Evolutionary conservation across 2,888 invertebrate species (phyloP).

Genomic region (Synanthedon tipuliformis): DNA sequence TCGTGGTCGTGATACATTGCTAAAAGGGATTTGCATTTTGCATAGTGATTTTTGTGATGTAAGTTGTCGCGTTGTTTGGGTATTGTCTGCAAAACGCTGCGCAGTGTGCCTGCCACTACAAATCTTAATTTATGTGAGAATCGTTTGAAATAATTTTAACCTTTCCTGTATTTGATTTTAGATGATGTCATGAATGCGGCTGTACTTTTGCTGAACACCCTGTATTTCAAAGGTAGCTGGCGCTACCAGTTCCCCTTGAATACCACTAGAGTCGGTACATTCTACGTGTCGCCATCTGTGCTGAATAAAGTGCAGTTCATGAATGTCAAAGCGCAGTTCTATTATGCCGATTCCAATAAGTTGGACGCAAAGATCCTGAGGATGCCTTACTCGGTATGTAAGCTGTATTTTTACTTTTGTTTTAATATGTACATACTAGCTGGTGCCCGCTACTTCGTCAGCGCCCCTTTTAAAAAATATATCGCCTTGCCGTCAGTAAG

Average conservation of each 20-base stretch:
- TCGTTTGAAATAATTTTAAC: too few relatives aligned
- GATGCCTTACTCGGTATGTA: slow-evolving; percentile 76
- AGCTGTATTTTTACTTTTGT: background rate
- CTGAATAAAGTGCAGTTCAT: slow-evolving; percentile 73
- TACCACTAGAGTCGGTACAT: slow-evolving; percentile 69
- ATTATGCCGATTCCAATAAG: slow-evolving; percentile 71
- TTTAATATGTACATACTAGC: too few relatives aligned
- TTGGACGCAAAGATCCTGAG: slow-evolving; percentile 78
- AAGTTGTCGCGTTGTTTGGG: too few relatives aligned
- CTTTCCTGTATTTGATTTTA: slow-evolving; percentile 20
- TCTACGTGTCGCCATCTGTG: slow-evolving; percentile 65
- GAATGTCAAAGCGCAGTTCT: slow-evolving; percentile 76
- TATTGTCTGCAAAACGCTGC: too few relatives aligned
- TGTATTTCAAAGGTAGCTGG: slow-evolving; percentile 88
- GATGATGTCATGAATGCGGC: slow-evolving; percentile 72
- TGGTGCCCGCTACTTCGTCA: too few relatives aligned
- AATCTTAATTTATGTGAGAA: too few relatives aligned
- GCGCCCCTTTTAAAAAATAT: too few relatives aligned
- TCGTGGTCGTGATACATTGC: too few relatives aligned
- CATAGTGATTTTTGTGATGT: too few relatives aligned
- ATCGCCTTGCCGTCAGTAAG: too few relatives aligned
- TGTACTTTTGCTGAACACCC: slow-evolving; percentile 78
- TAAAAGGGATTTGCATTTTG: too few relatives aligned
- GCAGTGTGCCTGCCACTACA: too few relatives aligned
- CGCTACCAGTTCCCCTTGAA: slow-evolving; percentile 74